Conservation (phyloP, 2,113 vertebrate genomes). For the Labeo catla region DNA sequence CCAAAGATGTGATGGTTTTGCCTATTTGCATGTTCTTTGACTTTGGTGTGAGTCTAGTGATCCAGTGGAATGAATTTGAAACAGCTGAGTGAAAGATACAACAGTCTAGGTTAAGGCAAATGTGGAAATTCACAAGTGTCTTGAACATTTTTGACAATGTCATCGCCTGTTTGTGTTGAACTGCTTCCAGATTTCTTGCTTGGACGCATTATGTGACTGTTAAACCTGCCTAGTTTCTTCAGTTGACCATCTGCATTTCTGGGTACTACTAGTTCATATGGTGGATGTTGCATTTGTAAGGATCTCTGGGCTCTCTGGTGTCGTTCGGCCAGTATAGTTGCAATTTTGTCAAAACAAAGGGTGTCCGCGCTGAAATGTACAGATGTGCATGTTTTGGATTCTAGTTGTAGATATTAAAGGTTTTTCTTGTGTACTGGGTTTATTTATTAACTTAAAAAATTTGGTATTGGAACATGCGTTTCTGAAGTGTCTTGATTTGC, state of each 20-base stretch:
- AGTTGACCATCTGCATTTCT: slow-evolving; percentile 8
- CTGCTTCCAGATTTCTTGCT: slow-evolving; percentile 1
- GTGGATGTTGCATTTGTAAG: slow-evolving; percentile 44
- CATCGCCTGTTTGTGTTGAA: background rate
- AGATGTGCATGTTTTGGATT: slow-evolving; percentile 58
- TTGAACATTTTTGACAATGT: slow-evolving; percentile 29
- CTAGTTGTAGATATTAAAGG: slow-evolving; percentile 54
- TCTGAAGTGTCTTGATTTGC: slow-evolving; percentile 53
- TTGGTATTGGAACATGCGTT: slow-evolving; percentile 32
- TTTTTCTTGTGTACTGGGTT: slow-evolving; percentile 50
- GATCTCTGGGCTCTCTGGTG: slow-evolving; percentile 52
- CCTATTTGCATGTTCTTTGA: slow-evolving; percentile 35
- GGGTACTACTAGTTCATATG: background rate
- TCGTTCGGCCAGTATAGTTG: slow-evolving; percentile 43
- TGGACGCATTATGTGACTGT: slow-evolving; percentile 43
- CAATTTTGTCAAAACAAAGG: slow-evolving; percentile 50
- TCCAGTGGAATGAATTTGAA: slow-evolving; percentile 15
- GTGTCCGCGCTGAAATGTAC: slow-evolving; percentile 49
- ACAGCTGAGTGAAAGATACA: background rate
- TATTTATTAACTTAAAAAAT: slow-evolving; percentile 35
- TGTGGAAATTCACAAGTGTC: slow-evolving; percentile 52
- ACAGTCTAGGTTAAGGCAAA: slow-evolving; percentile 18
- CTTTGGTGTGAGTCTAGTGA: slow-evolving; percentile 20
- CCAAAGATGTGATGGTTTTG: slow-evolving; percentile 51
- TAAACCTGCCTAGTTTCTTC: slow-evolving; percentile 24